These are phyloP conservation scores for Reinhardtius hippoglossoides DNA, from an alignment of 2,113 vertebrate species.

Conservation along the genomic window DNA sequence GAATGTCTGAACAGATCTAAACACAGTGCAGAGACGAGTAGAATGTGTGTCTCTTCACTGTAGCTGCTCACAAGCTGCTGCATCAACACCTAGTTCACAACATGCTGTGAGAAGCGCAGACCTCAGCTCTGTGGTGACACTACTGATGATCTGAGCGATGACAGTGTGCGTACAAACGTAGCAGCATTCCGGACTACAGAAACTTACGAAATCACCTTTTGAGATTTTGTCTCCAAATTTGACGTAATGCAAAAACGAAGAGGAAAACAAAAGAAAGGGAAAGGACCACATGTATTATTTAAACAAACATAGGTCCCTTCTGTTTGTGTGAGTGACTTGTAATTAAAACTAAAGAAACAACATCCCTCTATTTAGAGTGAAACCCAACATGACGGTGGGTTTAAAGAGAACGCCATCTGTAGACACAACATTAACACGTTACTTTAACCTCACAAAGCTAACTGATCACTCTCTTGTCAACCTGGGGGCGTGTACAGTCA, in stretches of 20 bases:
- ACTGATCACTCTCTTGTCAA: not conserved
- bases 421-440: not conserved
- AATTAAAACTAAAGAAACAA: no score
- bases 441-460: not conserved
- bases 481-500: no score
- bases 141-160: constrained; percentile 22
- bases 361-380: no score
- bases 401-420: not conserved
- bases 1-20: not conserved
- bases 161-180: constrained; percentile 21
- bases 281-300: constrained; percentile 56
- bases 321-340: not conserved
- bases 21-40: not conserved
- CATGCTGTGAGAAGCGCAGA: constrained; percentile 51
- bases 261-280: constrained; percentile 59
- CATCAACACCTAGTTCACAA: not conserved
- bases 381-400: no score
- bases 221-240: constrained; percentile 78
- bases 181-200: constrained; percentile 48
- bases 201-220: constrained; percentile 79
- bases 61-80: not conserved
- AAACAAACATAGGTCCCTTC: constrained; percentile 12
- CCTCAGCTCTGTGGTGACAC: not conserved
- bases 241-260: constrained; percentile 67
- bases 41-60: not conserved